phyloP scores from a whole-genome alignment of 2,797 vertebrate genomes.

The Onychomys leucogaster region DNA sequence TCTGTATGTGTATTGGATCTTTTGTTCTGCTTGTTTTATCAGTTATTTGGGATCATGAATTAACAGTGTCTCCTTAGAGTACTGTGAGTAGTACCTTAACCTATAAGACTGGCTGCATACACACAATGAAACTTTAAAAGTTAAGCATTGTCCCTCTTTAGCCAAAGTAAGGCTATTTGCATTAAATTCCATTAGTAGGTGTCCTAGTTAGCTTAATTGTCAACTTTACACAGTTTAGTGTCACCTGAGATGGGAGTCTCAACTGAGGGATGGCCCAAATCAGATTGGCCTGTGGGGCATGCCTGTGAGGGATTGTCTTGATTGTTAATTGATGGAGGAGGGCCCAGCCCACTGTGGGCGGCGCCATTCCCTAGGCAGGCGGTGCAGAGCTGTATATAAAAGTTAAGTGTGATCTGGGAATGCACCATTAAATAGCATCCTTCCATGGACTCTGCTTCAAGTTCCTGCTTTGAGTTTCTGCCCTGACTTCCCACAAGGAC shows the following conservation, averaged over 20 bases:
- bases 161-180: slow-evolving; percentile 6
- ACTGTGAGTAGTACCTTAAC: neutral
- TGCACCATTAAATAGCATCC: neutral
- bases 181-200: neutral
- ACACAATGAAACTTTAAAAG: neutral
- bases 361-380: neutral
- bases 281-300: neutral
- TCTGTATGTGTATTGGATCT: neutral
- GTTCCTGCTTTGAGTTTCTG: neutral
- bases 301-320: neutral
- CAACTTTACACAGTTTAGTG: neutral
- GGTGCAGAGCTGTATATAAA: neutral
- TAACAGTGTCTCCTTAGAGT: neutral
- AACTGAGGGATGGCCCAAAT: neutral
- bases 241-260: neutral
- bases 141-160: slow-evolving; percentile 12
- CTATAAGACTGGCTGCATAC: neutral
- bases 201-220: neutral
- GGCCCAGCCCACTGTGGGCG: neutral
- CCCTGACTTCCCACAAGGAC: neutral
- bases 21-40: neutral
- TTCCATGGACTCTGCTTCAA: neutral
- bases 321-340: neutral
- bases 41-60: neutral
- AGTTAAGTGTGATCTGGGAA: neutral